phyloP scores from a whole-genome alignment of 2,113 vertebrate species.

The Atlantisia rogersi region DNA sequence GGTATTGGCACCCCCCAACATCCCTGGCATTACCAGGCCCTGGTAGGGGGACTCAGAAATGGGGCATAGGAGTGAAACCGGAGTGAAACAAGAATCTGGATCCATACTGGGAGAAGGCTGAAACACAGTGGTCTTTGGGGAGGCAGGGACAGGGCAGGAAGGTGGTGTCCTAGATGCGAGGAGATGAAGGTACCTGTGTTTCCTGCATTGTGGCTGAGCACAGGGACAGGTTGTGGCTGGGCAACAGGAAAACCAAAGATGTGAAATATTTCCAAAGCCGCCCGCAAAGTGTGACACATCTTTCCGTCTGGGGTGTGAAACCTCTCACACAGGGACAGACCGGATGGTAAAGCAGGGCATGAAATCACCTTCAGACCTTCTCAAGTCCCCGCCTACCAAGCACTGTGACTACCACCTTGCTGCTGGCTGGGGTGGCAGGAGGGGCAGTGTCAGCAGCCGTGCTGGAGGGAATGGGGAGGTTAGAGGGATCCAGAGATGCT shows the following conservation, averaged over 20 bases:
- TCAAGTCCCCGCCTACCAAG: not conserved
- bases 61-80: not conserved
- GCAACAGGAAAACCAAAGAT: constrained; percentile 51
- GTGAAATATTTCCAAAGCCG: not conserved
- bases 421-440: not conserved
- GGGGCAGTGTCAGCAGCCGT: not conserved
- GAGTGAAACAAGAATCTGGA: not conserved
- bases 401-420: fast-evolving
- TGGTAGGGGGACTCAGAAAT: not conserved
- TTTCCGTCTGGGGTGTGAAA: not conserved
- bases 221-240: fast-evolving
- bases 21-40: not conserved
- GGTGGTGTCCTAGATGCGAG: not conserved
- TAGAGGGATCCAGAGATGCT: not conserved
- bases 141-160: not conserved
- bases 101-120: not conserved
- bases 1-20: not conserved
- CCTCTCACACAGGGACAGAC: not conserved
- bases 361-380: not conserved
- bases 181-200: not conserved
- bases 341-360: not conserved
- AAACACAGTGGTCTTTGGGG: not conserved
- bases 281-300: not conserved
- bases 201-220: not conserved
- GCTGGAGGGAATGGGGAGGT: too few relatives aligned